Base-by-base conservation (phyloP, 2,113 vertebrate species). In the Columba janthina region DNA sequence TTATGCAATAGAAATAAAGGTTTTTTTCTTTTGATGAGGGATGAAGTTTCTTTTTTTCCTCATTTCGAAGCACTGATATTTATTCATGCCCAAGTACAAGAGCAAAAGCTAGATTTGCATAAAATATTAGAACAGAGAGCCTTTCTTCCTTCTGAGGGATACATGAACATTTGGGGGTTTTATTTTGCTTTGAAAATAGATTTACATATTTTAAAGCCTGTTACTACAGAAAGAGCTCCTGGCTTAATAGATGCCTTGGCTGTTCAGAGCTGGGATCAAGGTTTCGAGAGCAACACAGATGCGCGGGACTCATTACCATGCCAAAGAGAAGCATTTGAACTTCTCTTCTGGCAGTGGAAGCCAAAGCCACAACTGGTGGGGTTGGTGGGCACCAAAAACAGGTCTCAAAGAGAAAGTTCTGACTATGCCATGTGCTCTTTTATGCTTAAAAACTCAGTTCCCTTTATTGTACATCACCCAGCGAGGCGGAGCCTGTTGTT, bases 1-100 rank as follows among this genome's bases (percentile, higher is more conserved):
- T 98, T 98, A 98, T 98, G 99, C 99, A 99, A 99, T 99, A 99
- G 98, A 99, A 99, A 98, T 96, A 98, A 98, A 97, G 90, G 57
- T 96, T 94, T 97, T 98, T 98, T 98, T 97, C 97, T 98, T 98
- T 98, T 98, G 97, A 98, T 44, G 89, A 93, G 51, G 73, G 71
- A 62, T 70, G 94, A 61, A n/a, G 78, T 75, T 93, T 80, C 72
- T 96, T 97, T 61, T 69, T 31, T 51, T 34, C 19, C 44, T 79
- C 84, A 32, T 79, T 92, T 93, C 60, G 89, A 86, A 93, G 29
- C 51, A 1, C 12, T 42, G 79, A 73, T 96, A 79, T 77, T 95
- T 44, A 84, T 84, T 84, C 58, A 71, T 81, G 48, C 46, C 77
- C 1, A 1, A 65, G 60, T 53, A 85, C 66, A 57, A 38, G 34